Evolutionary conservation across 1,140 invertebrate genomes (phyloP).

Genomic region (Melipona quadrifasciata): DNA sequence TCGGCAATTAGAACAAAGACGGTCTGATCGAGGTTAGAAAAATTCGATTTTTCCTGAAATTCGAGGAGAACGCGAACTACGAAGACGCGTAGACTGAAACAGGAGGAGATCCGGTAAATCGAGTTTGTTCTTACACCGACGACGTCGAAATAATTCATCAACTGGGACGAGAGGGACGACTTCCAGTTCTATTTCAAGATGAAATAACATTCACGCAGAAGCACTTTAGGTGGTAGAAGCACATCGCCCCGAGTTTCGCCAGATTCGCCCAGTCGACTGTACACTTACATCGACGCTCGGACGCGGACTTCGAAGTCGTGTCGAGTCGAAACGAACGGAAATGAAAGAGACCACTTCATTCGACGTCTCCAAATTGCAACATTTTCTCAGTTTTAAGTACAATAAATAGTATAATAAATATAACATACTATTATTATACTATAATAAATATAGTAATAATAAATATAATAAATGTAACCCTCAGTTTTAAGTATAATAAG

Average conservation of each 20-base stretch:
- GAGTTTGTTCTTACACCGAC: background rate
- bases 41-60: background rate
- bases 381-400: too few relatives aligned
- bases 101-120: background rate
- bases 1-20: background rate
- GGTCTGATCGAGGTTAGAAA: too few relatives aligned
- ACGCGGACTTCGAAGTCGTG: too few relatives aligned
- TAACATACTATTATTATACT: too few relatives aligned
- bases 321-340: background rate
- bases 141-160: slow-evolving; percentile 17
- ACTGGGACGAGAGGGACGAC: background rate
- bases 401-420: too few relatives aligned
- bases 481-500: too few relatives aligned
- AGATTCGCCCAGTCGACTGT: background rate
- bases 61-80: too few relatives aligned
- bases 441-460: too few relatives aligned
- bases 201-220: slow-evolving; percentile 31
- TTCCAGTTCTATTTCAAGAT: slow-evolving; percentile 30
- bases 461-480: too few relatives aligned
- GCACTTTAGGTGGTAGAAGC: slow-evolving; percentile 7
- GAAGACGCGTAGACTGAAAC: background rate
- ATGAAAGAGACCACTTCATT: slow-evolving; percentile 15
- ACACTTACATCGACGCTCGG: slow-evolving; percentile 9
- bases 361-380: too few relatives aligned
- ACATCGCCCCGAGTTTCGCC: background rate